These are phyloP conservation scores for Agrilus biguttatus DNA, from an alignment of 2,888 invertebrate genomes.

Conservation along the genomic window DNA sequence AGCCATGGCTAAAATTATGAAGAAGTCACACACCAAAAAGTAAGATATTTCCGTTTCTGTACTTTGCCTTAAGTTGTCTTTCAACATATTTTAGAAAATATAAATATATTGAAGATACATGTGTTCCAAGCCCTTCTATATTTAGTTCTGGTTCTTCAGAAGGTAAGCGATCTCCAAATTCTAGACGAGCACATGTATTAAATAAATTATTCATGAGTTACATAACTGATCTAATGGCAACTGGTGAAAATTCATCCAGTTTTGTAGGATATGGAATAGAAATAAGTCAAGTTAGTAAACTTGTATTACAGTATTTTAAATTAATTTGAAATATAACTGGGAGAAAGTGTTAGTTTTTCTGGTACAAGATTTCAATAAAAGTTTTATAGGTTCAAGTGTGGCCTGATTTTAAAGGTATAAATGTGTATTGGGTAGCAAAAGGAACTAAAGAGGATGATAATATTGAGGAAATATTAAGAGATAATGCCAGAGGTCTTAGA, in stretches of 20 bases:
- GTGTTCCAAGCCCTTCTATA: conserved; percentile 14
- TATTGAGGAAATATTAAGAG: conserved; percentile 38
- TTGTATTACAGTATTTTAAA: background rate
- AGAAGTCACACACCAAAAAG: background rate
- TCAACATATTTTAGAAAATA: conserved; percentile 17
- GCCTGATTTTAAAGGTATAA: conserved; percentile 48
- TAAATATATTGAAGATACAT: conserved; percentile 18
- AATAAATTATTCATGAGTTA: conserved; percentile 72
- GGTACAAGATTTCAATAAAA: too few species aligned
- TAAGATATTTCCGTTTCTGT: background rate
- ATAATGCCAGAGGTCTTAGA: conserved; percentile 43
- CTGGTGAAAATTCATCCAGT: conserved; percentile 46
- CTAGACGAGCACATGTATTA: conserved; percentile 48
- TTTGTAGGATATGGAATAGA: conserved; percentile 55
- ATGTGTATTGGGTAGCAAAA: conserved; percentile 59
- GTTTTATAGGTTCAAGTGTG: conserved; percentile 43
- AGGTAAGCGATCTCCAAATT: conserved; percentile 38
- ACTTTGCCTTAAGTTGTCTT: conserved; percentile 10
- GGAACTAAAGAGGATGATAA: conserved; percentile 35
- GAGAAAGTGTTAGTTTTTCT: conserved; percentile 2
- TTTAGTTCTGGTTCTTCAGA: conserved; percentile 30
- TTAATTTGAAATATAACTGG: background rate
- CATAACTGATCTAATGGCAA: conserved; percentile 64
- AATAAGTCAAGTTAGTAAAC: conserved; percentile 44
- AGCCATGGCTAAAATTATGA: background rate